Percentiles rank a stretch among this genome's conserved stretches.
phyloP scores from a whole-genome alignment of 2,797 vertebrate genomes.

The Falco biarmicus region DNA sequence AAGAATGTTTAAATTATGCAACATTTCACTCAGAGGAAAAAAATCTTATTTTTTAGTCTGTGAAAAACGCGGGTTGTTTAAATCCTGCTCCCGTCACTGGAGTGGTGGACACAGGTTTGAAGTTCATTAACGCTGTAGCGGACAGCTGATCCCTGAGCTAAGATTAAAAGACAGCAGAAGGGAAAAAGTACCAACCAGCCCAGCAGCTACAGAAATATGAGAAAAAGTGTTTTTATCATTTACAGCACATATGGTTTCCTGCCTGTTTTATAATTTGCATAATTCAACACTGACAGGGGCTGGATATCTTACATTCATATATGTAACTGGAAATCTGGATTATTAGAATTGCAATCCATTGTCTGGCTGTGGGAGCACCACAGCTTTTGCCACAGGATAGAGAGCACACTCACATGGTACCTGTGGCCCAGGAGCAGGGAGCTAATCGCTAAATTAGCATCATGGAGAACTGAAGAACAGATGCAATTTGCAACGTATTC shows the following conservation, averaged over 20 bases:
- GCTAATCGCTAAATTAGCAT: not conserved
- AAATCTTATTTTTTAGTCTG: not conserved
- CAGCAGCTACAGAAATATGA: not conserved
- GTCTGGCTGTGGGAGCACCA: not conserved
- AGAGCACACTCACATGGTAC: not conserved
- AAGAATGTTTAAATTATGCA: not conserved
- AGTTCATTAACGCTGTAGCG: fast-evolving
- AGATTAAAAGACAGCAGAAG: not conserved
- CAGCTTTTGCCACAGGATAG: not conserved
- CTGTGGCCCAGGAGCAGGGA: not conserved
- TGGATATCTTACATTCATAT: not conserved
- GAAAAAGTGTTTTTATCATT: not conserved
- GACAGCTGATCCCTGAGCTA: not conserved
- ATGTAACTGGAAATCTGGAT: not conserved
- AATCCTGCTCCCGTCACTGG: not conserved
- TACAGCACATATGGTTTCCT: not conserved
- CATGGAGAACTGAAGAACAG: not conserved
- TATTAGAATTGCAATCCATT: not conserved
- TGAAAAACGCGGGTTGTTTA: not conserved
- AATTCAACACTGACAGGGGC: not conserved
- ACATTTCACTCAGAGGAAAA: not conserved
- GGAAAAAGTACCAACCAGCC: not conserved
- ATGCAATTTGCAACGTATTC: not conserved
- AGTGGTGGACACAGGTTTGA: not conserved
- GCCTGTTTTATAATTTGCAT: not conserved